Base-by-base conservation (phyloP, 1,140 invertebrate genomes). In the Aricia agestis region DNA sequence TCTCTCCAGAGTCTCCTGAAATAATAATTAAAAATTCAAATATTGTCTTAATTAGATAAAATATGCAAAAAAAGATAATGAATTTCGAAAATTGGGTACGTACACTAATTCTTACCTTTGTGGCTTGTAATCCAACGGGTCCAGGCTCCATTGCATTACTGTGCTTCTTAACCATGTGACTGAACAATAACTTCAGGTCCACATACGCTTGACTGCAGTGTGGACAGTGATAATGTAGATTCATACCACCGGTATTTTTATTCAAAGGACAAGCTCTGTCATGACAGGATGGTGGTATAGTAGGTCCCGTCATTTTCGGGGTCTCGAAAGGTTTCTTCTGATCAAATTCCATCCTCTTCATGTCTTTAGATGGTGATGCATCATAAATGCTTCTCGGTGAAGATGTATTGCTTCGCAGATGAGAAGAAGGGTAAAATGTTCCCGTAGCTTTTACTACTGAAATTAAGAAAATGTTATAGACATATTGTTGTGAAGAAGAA, bases 361-460 rank as follows among this genome's bases (percentile, higher is more conserved):
- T 73, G 10, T 90, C 85, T 72, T 88, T 89, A 17, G 86, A 86
- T n/a, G 88, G 86, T 42, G 90, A 87, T 10, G 88, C 84, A 68
- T 91, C 84, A 70, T 90, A 90, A 68, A 89, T 90, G 71, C 87
- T 86, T 68, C 87, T 75, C 4, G 89, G 84, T 58, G 84, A 85
- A 1, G 84, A 86, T 0, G 89, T 84, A 61, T 89, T 86, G 76
- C 86, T 86, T 75, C 84, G 89, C 87, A 95, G 94, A 90, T 96
- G 95, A 83, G 96, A 97, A 78, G 97, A 94, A 82, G 97, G 97
- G 93, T 97, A 98, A 94, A 97, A 98, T 90, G 97, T 98, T 89
- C 97, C 97, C 82, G 96, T 94, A 90, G 97, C 96, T 95, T 97
- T 98, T 92, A 98, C 96, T 93, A 97, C 96, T 96, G 95, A 90